phyloP scores from a whole-genome alignment of 2,797 vertebrate species.

The Syngnathus rostellatus region DNA sequence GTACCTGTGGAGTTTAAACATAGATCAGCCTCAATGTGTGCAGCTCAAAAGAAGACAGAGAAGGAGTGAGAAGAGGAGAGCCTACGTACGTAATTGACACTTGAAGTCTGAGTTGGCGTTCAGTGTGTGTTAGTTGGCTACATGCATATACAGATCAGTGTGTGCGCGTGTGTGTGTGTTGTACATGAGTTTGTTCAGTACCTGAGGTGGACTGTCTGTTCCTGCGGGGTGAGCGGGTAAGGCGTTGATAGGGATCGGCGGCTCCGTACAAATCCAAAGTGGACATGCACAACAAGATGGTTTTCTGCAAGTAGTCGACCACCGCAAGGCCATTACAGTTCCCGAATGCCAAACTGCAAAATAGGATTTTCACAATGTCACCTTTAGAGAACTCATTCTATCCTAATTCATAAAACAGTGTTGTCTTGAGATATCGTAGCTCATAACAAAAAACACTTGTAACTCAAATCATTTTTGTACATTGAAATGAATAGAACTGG shows the following conservation, averaged over 20 bases:
- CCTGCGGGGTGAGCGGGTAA: conserved; percentile 89
- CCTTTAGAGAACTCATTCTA: conserved; percentile 11
- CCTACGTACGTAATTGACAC: background rate
- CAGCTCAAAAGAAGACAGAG: background rate
- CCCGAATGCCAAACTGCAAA: conserved; percentile 86
- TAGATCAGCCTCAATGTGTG: background rate
- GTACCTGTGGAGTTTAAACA: conserved; percentile 1
- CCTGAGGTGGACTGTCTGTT: conserved; percentile 93
- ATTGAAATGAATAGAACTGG: background rate
- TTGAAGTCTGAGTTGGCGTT: background rate
- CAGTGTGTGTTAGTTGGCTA: background rate
- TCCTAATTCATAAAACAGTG: background rate
- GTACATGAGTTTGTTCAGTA: conserved; percentile 47
- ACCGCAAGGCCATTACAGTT: conserved; percentile 89
- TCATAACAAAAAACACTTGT: background rate
- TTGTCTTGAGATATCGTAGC: background rate
- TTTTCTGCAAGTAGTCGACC: conserved; percentile 96
- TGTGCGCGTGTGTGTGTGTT: background rate
- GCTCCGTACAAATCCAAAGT: conserved; percentile 86
- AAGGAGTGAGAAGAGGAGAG: background rate
- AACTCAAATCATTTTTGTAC: background rate
- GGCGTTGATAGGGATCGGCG: conserved; percentile 87
- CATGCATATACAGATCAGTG: background rate
- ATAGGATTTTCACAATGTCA: conserved; percentile 7
- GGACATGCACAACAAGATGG: conserved; percentile 84